Evolutionary conservation across 2,797 vertebrate species (phyloP).

Genomic region (Gila robusta): DNA sequence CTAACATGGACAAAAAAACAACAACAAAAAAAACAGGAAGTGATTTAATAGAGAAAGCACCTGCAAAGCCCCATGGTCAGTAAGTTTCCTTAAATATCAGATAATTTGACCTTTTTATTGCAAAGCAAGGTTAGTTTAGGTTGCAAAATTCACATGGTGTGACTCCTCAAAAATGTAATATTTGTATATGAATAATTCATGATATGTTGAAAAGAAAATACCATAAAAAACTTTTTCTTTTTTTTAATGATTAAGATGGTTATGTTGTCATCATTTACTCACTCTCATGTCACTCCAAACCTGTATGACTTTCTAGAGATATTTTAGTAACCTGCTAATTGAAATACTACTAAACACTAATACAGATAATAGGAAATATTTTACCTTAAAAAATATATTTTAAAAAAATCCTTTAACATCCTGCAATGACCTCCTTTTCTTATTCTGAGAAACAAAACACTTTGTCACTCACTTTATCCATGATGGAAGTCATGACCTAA

Average conservation of each 20-base stretch:
- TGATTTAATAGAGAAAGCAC: neutral
- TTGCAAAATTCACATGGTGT: neutral
- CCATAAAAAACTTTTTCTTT: too few relatives aligned
- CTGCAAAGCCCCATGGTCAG: neutral
- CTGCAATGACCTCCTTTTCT: neutral
- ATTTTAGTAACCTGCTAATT: neutral
- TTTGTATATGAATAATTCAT: neutral
- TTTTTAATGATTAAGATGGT: neutral
- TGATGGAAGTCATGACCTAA: neutral
- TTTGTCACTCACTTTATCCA: neutral
- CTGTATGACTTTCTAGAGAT: neutral
- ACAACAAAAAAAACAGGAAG: neutral
- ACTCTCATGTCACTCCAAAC: neutral
- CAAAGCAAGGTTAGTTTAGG: neutral
- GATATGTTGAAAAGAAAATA: neutral
- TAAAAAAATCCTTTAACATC: neutral
- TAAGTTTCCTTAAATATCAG: neutral
- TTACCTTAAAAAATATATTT: neutral
- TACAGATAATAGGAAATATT: neutral
- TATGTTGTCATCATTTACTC: neutral
- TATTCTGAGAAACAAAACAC: neutral
- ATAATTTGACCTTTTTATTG: neutral
- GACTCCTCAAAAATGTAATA: neutral
- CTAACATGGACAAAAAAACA: neutral
- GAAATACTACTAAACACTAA: neutral